A percentile compares a stretch with the other conserved stretches of the same genome.
phyloP scores from a whole-genome alignment of 2,797 vertebrate genomes.

The Onychomys arenicola region DNA sequence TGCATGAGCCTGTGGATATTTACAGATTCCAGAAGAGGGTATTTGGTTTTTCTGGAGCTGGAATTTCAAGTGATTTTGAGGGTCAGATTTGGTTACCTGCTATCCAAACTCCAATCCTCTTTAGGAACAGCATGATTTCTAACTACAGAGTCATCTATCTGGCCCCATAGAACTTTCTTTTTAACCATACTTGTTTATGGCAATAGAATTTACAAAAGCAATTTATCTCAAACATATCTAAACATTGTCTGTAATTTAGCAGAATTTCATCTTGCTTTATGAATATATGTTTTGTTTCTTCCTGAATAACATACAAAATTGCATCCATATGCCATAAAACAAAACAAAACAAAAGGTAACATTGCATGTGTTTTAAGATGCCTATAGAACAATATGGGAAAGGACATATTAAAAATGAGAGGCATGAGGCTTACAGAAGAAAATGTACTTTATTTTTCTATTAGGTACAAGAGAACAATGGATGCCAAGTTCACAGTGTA shows the following conservation, averaged over 20 bases:
- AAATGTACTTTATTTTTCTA: slow-evolving; percentile 15
- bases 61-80: not conserved
- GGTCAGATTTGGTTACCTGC: not conserved
- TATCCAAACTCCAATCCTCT: not conserved
- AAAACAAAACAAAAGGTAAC: slow-evolving; percentile 13
- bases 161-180: not conserved
- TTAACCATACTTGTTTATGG: not conserved
- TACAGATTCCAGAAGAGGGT: not conserved
- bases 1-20: not conserved
- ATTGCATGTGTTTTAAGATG: slow-evolving; percentile 4
- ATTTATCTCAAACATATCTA: not conserved
- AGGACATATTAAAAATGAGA: slow-evolving; percentile 6
- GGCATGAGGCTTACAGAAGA: not conserved
- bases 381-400: slow-evolving; percentile 32
- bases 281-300: slow-evolving; percentile 28
- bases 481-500: not conserved
- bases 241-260: slow-evolving; percentile 15
- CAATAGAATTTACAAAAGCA: not conserved
- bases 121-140: not conserved
- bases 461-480: not conserved
- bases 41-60: not conserved
- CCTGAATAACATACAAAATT: not conserved
- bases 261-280: slow-evolving; percentile 42
- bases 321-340: slow-evolving; percentile 8
- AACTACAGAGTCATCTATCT: not conserved